Base-by-base conservation (phyloP, 2,888 invertebrate genomes). In the Stratiomys singularior region DNA sequence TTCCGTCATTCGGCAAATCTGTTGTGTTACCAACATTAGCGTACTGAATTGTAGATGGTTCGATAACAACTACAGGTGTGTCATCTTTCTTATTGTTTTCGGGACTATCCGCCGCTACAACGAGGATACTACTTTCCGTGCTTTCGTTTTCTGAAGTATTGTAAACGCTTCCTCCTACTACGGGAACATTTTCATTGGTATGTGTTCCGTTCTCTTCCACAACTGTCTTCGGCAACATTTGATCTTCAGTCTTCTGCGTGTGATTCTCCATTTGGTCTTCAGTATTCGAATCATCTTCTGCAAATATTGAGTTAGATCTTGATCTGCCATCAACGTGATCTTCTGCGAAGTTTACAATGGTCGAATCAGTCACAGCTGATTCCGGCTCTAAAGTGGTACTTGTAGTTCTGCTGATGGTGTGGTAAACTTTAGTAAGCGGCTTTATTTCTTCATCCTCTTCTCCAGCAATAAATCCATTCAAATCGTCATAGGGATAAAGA, bases 351-450 rank as follows among this genome's bases (percentile, higher is more conserved):
- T 27, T 15, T 28, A 52, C 66, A n/a, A 46, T 69, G 11, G 47
- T 11, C 1, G 69, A 21, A 3, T 46, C 15, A 13, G 21, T 60
- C 1, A 37, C 76, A 7, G 11, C 64, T 1, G 74, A 27, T 1
- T 56, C 72, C 2, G 72, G 18, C 4, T 23, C 28, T 7, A 56
- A 0, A 28, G 76, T 25, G n/a, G 71, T 18, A 5, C 60, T 77
- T 7, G 78, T 79, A 13, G 78, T 78, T 21, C 79, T 56, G 18
- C 67, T 79, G 23, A 78, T 78, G 21, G 77, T 74, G 37, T 78
- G 78, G 15, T 78, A 79, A 11, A 77, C 77, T 71, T 77, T 79
- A 1, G 76, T 77, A 4, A 79, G 28, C 25, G 79, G 79, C 44
- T 77, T 79, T 4, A 67, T 67, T 21, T 80, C 76, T 1, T 79